Evolutionary conservation across 2,113 vertebrate genomes (phyloP), one percentile per base, ranked within the genome.

Genomic region (Sorex araneus): DNA sequence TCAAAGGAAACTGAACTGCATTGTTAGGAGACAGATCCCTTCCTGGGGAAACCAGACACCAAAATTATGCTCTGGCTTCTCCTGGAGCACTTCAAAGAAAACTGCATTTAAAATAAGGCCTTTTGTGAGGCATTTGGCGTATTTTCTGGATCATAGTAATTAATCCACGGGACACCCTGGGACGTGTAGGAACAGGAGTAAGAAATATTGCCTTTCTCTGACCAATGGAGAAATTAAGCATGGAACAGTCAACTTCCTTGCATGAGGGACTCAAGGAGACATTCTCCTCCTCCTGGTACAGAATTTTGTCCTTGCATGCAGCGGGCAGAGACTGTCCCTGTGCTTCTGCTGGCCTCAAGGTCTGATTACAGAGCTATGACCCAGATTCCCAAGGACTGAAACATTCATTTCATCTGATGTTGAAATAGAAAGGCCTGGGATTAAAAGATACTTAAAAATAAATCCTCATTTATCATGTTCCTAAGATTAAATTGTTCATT

Each of bases 301-400:
- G 40, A 2, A 2, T 30, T 60, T 69, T 27, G 8, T 69, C 69
- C 60, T 50, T 27, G 54, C 43, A 19, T n/a, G 67, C 30, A 43
- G 16, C 9, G 8, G 0, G 0, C 19, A 10, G 25, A 43, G 80
- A 60, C 57, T 60, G 57, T 60, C 57, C 18, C 57, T 60, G 57
- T 30, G 36, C 32, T 28, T 34, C 60, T 1, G 50, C 30, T 23
- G 19, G 23, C 70, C 21, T 19, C 10, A 28, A 45, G 0, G 28
- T 13, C 32, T 54, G 21, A 6, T 50, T 6, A 11, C 67, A 81
- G 47, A 18, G 21, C 60, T 19, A 18, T 8, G n/a, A 86, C n/a
- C 28, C 32, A 82, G 69, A 71, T 66, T 86, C 82, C 50, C 90
- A 54, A 43, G 84, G 63, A 71, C 43, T 45, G 19, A 82, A 86